Evolutionary conservation across 2,113 vertebrate genomes (phyloP).

Genomic region (Uropsilus gracilis): DNA sequence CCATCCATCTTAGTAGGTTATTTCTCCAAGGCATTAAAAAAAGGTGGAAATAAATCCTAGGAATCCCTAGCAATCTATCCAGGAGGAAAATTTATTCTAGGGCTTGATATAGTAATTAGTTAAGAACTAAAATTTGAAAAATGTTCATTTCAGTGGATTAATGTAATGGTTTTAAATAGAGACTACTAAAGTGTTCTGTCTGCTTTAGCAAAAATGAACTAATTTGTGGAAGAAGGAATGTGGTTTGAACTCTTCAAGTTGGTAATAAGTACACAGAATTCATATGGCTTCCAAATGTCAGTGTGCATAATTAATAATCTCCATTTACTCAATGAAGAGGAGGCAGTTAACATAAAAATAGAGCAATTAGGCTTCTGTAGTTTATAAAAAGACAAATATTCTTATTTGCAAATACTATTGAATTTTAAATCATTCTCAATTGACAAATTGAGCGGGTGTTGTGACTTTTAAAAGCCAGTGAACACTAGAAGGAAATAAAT

Average conservation of each 20-base stretch:
- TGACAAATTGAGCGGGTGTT: slow-evolving; percentile 54
- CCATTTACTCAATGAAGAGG: slow-evolving; percentile 45
- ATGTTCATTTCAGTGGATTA: slow-evolving; percentile 39
- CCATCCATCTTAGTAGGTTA: not conserved
- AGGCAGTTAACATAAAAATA: slow-evolving; percentile 62
- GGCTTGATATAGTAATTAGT: not conserved
- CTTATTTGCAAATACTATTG: slow-evolving; percentile 62
- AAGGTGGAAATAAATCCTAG: not conserved
- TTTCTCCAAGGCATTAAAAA: not conserved
- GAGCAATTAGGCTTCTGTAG: slow-evolving; percentile 50
- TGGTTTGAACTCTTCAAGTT: slow-evolving; percentile 33
- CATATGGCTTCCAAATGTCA: slow-evolving; percentile 64
- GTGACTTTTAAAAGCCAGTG: slow-evolving; percentile 38
- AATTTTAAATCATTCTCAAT: slow-evolving; percentile 61
- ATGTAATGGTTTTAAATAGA: slow-evolving; percentile 21
- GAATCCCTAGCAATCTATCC: not conserved
- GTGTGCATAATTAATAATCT: slow-evolving; percentile 68
- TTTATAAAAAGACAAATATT: slow-evolving; percentile 61
- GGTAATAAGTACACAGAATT: slow-evolving; percentile 44
- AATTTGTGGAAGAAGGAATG: slow-evolving; percentile 21
- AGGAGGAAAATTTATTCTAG: not conserved
- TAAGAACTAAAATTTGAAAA: not conserved
- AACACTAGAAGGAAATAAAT: slow-evolving; percentile 57
- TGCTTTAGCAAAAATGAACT: slow-evolving; percentile 18
- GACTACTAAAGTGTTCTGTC: slow-evolving; percentile 22